Conservation (phyloP, 2,888 invertebrate genomes). For the Drosophila fungiperda region DNA sequence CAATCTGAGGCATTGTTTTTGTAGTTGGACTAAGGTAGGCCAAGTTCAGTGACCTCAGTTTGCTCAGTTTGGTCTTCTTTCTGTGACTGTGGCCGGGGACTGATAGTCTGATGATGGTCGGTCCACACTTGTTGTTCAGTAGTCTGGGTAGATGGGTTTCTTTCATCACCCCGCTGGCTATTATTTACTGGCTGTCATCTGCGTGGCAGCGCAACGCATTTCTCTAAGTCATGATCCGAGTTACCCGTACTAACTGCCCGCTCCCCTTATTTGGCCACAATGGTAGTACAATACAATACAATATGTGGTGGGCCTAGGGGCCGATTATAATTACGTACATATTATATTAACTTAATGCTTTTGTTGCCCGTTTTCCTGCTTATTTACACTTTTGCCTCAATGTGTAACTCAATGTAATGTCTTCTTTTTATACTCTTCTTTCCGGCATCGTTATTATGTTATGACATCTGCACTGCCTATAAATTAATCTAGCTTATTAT, state of each 20-base stretch:
- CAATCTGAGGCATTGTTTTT: conserved; percentile 36
- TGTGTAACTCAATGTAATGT: conserved; percentile 55
- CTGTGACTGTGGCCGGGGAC: conserved; percentile 33
- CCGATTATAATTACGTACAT: conserved; percentile 64
- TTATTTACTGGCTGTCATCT: conserved; percentile 69
- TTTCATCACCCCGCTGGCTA: conserved; percentile 49
- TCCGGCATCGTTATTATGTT: neutral
- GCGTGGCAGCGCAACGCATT: conserved; percentile 43
- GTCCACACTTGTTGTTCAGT: conserved; percentile 70
- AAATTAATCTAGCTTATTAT: neutral
- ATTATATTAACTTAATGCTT: conserved; percentile 59
- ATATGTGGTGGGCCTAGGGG: conserved; percentile 11
- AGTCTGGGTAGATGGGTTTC: conserved; percentile 38
- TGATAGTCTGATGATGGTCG: conserved; percentile 31
- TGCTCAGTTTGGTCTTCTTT: conserved; percentile 46
- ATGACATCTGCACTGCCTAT: neutral
- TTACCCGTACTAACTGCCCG: conserved; percentile 29
- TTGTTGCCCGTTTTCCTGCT: conserved; percentile 28
- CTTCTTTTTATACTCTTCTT: conserved; percentile 27
- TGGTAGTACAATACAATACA: conserved; percentile 5
- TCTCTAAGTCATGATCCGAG: conserved; percentile 62
- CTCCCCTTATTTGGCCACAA: conserved; percentile 11
- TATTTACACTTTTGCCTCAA: conserved; percentile 42
- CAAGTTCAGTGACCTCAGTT: conserved; percentile 59
- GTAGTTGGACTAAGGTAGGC: conserved; percentile 1